Percentiles rank a stretch among this genome's conserved stretches.
Conservation (phyloP, 1,140 invertebrate species). For the Streblospio benedicti region DNA sequence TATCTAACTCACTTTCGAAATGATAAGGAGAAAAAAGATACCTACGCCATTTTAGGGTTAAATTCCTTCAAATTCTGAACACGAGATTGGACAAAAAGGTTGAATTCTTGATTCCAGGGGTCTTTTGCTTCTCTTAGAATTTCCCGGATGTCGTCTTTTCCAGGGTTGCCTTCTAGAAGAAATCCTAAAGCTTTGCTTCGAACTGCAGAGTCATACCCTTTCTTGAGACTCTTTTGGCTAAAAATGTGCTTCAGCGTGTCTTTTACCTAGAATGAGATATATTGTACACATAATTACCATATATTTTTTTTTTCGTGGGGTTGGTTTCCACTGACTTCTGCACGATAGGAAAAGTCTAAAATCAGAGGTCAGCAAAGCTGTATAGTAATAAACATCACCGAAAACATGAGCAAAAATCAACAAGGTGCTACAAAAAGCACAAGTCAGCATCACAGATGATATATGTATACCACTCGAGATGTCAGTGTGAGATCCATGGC, state of each 20-base stretch:
- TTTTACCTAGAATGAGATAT: slow-evolving; percentile 30
- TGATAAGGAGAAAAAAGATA: too few species aligned
- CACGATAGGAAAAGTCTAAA: too few species aligned
- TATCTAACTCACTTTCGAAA: too few species aligned
- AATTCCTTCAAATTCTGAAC: slow-evolving; percentile 27
- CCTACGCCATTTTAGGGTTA: slow-evolving; percentile 29
- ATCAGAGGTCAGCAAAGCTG: too few species aligned
- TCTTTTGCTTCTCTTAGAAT: slow-evolving; percentile 26
- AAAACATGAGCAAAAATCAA: too few species aligned
- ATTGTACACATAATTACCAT: slow-evolving; percentile 3
- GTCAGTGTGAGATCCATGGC: too few species aligned
- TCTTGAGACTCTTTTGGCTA: slow-evolving; percentile 33
- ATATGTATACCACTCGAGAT: too few species aligned
- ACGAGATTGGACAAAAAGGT: slow-evolving; percentile 27
- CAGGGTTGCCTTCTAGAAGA: slow-evolving; percentile 25
- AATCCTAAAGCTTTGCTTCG: slow-evolving; percentile 31
- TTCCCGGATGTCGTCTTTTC: slow-evolving; percentile 24
- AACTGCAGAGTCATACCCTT: slow-evolving; percentile 37
- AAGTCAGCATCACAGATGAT: too few species aligned
- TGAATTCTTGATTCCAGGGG: slow-evolving; percentile 11
- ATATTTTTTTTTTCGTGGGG: not conserved
- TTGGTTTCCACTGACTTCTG: not conserved
- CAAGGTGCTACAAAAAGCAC: too few species aligned
- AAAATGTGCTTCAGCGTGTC: slow-evolving; percentile 31
- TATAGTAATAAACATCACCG: too few species aligned